A percentile compares a stretch with the other conserved stretches of the same genome.
Conservation (phyloP, 2,113 vertebrate genomes). For the Paralichthys olivaceus region DNA sequence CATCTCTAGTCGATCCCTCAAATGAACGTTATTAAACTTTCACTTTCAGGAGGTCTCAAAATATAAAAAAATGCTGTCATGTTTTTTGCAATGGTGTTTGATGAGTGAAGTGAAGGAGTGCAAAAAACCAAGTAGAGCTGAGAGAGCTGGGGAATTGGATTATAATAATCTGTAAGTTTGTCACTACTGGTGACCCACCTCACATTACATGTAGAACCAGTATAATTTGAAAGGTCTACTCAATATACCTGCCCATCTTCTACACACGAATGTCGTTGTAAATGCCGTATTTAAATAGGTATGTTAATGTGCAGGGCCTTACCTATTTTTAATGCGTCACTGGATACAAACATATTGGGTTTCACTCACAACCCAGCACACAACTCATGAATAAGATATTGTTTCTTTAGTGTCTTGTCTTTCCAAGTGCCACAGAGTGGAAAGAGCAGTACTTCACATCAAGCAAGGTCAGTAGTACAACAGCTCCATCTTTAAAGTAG, state of each 20-base stretch:
- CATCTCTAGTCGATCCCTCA: too few species aligned
- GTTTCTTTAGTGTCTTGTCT: constrained; percentile 67
- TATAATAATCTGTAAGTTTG: neutral
- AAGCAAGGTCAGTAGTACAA: neutral
- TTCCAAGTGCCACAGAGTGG: constrained; percentile 51
- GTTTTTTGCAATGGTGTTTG: too few species aligned
- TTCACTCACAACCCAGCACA: constrained; percentile 60
- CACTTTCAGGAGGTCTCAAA: too few species aligned
- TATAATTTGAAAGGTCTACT: neutral
- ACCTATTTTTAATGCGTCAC: constrained; percentile 59
- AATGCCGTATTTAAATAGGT: constrained; percentile 28
- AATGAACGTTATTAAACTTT: too few species aligned
- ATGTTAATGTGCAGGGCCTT: constrained; percentile 42
- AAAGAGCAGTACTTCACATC: constrained; percentile 31
- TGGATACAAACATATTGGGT: constrained; percentile 74
- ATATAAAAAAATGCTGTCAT: too few species aligned
- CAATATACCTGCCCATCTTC: neutral
- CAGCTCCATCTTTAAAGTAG: constrained; percentile 12
- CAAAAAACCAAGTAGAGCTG: too few species aligned
- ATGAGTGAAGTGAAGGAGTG: too few species aligned
- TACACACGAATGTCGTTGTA: neutral
- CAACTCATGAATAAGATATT: constrained; percentile 82
- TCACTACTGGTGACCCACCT: neutral
- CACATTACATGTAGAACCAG: neutral
- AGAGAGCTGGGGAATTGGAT: too few species aligned